These are phyloP conservation scores for Catamblyrhynchus diadema DNA, from an alignment of 2,797 vertebrate species.

Conservation along the genomic window DNA sequence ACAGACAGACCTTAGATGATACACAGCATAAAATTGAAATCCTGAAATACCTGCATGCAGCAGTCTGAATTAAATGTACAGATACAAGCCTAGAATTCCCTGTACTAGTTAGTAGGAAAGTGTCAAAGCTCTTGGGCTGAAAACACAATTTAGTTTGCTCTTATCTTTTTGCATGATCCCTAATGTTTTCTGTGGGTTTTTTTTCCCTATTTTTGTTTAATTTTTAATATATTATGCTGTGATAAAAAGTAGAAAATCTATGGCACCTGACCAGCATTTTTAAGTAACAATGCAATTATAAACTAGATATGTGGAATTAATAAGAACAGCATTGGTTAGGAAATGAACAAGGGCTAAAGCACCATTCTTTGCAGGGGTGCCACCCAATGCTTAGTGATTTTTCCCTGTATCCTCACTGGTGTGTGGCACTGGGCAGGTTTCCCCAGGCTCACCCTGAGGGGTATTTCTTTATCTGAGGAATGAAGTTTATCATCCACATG, in stretches of 20 bases:
- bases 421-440: not conserved
- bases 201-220: not conserved
- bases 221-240: not conserved
- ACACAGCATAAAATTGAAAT: slow-evolving; percentile 67
- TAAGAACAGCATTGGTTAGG: not conserved
- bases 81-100: not conserved
- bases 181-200: not conserved
- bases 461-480: not conserved
- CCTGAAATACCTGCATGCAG: slow-evolving; percentile 23
- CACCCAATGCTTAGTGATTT: not conserved
- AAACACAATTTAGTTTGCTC: slow-evolving; percentile 11
- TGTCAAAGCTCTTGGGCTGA: not conserved
- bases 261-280: not conserved
- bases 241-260: not conserved
- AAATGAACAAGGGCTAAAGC: not conserved
- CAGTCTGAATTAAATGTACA: slow-evolving; percentile 49
- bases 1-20: slow-evolving; percentile 62
- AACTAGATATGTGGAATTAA: not conserved
- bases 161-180: not conserved
- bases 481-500: rapidly evolving
- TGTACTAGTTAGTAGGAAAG: not conserved
- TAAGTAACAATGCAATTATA: not conserved
- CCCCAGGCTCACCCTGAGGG: rapidly evolving
- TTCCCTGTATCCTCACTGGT: not conserved
- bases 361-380: not conserved